Percentiles rank a stretch among this genome's conserved stretches.
phyloP scores from a whole-genome alignment of 2,113 vertebrate species.

The Promerops cafer region DNA sequence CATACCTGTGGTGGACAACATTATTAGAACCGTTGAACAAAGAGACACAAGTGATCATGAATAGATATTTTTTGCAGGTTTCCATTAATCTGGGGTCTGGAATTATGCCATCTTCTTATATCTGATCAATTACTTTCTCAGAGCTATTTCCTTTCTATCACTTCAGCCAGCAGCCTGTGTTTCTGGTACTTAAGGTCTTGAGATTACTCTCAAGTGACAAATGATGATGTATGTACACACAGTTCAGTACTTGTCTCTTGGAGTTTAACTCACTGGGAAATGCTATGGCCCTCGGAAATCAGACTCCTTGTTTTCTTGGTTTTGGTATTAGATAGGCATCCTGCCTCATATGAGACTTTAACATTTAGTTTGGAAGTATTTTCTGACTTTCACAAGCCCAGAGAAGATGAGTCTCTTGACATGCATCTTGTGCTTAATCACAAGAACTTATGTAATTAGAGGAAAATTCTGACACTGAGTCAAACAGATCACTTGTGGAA shows the following conservation, averaged over 20 bases:
- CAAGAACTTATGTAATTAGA: constrained; percentile 28
- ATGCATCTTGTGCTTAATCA: constrained; percentile 22
- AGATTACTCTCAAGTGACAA: background rate
- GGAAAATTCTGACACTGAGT: constrained; percentile 14
- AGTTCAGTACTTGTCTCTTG: background rate
- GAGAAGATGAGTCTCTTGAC: constrained; percentile 9
- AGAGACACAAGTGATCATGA: background rate
- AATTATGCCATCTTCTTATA: background rate
- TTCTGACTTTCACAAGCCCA: background rate
- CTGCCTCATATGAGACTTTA: background rate
- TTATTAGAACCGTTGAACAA: background rate
- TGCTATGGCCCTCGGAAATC: background rate
- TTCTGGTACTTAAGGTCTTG: background rate
- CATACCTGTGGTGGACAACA: background rate
- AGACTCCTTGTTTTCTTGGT: background rate
- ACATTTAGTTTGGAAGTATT: background rate
- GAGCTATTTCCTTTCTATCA: background rate
- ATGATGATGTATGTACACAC: background rate
- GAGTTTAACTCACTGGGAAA: background rate
- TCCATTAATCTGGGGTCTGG: background rate
- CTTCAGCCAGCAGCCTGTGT: background rate
- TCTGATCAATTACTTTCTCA: background rate
- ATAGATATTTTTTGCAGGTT: background rate
- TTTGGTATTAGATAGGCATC: background rate
- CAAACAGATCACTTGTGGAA: constrained; percentile 12